Conservation (phyloP, 2,113 vertebrate genomes). For the Crotalus viridis region DNA sequence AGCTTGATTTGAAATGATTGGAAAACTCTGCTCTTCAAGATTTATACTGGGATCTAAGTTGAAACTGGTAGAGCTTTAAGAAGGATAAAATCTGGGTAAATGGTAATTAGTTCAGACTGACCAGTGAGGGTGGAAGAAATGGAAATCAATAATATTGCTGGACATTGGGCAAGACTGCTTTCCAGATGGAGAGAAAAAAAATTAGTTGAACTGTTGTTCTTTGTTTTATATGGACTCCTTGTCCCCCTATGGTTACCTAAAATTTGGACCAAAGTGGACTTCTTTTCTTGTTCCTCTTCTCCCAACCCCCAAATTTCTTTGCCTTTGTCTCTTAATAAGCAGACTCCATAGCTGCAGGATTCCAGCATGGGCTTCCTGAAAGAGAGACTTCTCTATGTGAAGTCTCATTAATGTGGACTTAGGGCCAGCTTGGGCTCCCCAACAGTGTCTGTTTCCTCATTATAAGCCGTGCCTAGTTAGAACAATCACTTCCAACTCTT, state of each 20-base stretch:
- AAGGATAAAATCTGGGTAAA: constrained; percentile 5
- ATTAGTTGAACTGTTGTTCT: constrained; percentile 37
- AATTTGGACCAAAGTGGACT: constrained; percentile 53
- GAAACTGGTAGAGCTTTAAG: background rate
- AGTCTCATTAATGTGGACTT: constrained; percentile 61
- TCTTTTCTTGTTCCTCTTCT: background rate
- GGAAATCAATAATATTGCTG: background rate
- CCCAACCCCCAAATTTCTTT: constrained; percentile 40
- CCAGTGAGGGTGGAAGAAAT: background rate
- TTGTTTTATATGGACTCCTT: constrained; percentile 58
- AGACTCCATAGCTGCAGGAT: constrained; percentile 34
- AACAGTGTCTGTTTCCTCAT: constrained; percentile 43
- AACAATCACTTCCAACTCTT: constrained; percentile 53
- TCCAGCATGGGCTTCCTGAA: constrained; percentile 48
- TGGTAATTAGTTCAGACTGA: background rate
- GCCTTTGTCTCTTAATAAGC: constrained; percentile 64
- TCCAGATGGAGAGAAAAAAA: background rate
- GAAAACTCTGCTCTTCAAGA: background rate
- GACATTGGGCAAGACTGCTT: background rate
- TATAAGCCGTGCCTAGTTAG: constrained; percentile 45
- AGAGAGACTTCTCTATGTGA: constrained; percentile 45
- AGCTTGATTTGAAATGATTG: background rate
- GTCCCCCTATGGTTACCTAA: constrained; percentile 54
- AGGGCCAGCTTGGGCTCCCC: constrained; percentile 37
- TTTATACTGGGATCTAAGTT: background rate